Base-by-base conservation (phyloP, 1,140 invertebrate species). In the Plutomurus gul region DNA sequence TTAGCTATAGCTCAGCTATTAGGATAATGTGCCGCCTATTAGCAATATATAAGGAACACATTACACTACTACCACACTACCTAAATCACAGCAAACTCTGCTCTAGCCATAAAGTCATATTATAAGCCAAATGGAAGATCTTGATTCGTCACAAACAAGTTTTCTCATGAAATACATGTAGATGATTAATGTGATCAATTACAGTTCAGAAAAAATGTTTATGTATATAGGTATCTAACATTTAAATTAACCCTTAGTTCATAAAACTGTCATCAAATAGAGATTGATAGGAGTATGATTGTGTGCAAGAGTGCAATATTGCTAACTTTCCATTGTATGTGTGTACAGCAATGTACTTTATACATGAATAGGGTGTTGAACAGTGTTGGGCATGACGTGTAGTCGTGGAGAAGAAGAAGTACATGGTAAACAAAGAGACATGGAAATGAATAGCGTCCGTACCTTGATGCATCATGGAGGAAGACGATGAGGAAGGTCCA, bases 381-480 rank as follows among this genome's bases (percentile, higher is more conserved):
- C n/a, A n/a, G n/a, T n/a, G n/a, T n/a, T n/a, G n/a, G n/a, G n/a
- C n/a, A n/a, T n/a, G n/a, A n/a, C n/a, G n/a, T n/a, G n/a, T n/a
- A n/a, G n/a, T n/a, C n/a, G n/a, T n/a, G 4, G 5, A 33, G 60
- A 16, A 27, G 18, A 8, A 16, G 8, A 56, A 7, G 11, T 13
- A 56, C 49, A 56, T 16, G 18, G 11, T 11, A 18, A 75, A 49
- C 16, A 33, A 11, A 33, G 11, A 49, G 8, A 37, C 8, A 30
- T 22, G 11, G 30, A 75, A 40, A 49, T 37, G 49, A 25, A n/a
- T 5, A 30, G 49, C 8, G 30, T 39, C 30, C 36, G 30, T 60
- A 81, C 80, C 76, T 81, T 81, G 76, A 75, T 75, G 39, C 47
- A 77, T 60, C 3, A 75, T 73, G 77, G 77, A 78, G 72, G 77